Percentiles rank a stretch among this genome's conserved stretches.
Conservation (phyloP, 2,113 vertebrate species). For the Stomatorhinus ivindoensis region DNA sequence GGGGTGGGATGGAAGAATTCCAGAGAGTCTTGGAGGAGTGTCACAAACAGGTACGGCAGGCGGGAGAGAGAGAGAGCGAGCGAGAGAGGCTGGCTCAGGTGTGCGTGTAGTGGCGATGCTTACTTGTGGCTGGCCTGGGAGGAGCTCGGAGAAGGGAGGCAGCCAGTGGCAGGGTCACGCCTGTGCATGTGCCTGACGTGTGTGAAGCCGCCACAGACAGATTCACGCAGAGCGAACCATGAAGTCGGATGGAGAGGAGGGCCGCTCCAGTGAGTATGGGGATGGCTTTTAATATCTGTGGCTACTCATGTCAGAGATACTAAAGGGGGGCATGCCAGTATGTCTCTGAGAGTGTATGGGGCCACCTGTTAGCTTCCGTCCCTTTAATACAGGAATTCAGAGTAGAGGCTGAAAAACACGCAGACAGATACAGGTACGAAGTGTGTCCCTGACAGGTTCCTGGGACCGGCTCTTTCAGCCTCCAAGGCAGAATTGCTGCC, state of each 20-base stretch:
- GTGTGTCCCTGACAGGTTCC: not conserved
- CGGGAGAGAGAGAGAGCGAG: slow-evolving; percentile 58
- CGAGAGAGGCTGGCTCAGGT: slow-evolving; percentile 2
- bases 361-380: not conserved
- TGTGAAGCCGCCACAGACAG: not conserved
- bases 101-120: not conserved
- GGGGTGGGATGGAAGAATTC: not conserved
- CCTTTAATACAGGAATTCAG: not conserved
- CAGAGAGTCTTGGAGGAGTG: not conserved
- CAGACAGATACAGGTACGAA: not conserved
- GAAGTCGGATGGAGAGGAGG: not conserved
- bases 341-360: not conserved
- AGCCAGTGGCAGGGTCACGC: not conserved
- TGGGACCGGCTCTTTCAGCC: not conserved
- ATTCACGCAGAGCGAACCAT: not conserved
- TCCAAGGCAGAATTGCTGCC: not conserved
- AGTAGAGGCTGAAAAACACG: not conserved
- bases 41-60: not conserved
- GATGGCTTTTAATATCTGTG: not conserved
- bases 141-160: not conserved
- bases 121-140: not conserved
- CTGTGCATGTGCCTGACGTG: not conserved
- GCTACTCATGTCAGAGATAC: not conserved
- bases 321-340: not conserved
- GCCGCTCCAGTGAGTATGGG: not conserved